phyloP scores from a whole-genome alignment of 2,113 vertebrate species.

The Upupa epops region DNA sequence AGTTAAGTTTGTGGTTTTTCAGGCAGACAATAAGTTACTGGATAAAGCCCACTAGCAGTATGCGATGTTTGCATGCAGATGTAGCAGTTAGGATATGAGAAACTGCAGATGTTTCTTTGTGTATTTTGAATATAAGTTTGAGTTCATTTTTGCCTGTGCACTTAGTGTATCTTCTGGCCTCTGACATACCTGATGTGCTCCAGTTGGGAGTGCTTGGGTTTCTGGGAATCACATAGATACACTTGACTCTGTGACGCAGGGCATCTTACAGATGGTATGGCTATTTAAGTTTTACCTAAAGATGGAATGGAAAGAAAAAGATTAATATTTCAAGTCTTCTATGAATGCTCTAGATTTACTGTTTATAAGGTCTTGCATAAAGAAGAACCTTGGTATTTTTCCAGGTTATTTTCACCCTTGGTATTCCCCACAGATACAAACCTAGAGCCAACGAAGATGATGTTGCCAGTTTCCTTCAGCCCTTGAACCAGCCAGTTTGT shows the following conservation, averaged over 20 bases:
- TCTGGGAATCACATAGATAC: neutral
- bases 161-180: neutral
- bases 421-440: neutral
- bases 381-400: neutral
- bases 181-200: neutral
- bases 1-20: neutral
- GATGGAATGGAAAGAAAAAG: neutral
- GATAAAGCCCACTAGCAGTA: neutral
- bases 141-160: neutral
- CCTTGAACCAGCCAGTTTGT: neutral
- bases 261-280: neutral
- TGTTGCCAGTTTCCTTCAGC: neutral
- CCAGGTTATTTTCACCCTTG: neutral
- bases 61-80: neutral
- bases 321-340: neutral
- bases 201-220: neutral
- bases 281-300: neutral
- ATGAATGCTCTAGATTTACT: neutral
- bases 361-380: neutral
- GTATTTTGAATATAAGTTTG: neutral
- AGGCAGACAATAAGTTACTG: neutral
- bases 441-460: neutral
- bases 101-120: neutral
- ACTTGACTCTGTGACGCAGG: neutral
- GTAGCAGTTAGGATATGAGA: neutral